Conservation (phyloP, 2,797 vertebrate genomes). For the Babyrousa celebensis region DNA sequence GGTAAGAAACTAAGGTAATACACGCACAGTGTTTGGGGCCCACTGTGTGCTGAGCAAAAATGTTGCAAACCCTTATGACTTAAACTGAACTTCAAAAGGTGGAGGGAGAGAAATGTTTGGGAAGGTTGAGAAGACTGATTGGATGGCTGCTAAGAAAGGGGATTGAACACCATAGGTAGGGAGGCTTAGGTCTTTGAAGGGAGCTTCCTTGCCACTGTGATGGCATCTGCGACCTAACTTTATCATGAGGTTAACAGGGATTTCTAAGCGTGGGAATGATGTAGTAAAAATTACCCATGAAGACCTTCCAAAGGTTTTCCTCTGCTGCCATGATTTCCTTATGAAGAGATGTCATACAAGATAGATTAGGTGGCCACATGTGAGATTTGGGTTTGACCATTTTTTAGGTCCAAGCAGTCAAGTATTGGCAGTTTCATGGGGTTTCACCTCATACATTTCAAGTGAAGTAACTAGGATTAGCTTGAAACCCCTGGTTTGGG, state of each 20-base stretch:
- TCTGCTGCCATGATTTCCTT: slow-evolving; percentile 25
- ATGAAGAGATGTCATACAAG: background rate
- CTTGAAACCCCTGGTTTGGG: background rate
- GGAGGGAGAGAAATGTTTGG: background rate
- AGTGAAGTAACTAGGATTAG: background rate
- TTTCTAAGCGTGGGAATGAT: background rate
- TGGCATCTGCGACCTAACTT: background rate
- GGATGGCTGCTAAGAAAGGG: background rate
- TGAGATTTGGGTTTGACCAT: background rate
- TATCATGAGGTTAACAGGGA: background rate
- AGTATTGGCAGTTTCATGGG: background rate
- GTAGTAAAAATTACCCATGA: background rate
- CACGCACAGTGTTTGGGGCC: too few species aligned
- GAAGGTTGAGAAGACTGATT: background rate
- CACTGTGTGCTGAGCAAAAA: background rate
- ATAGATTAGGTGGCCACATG: background rate
- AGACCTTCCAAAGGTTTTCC: background rate
- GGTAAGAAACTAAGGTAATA: background rate
- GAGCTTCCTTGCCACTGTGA: background rate
- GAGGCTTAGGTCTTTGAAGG: background rate
- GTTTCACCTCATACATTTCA: background rate
- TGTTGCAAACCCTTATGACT: background rate
- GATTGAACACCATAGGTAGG: background rate
- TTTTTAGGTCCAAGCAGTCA: background rate
- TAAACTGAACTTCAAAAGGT: background rate